phyloP scores from a whole-genome alignment of 2,113 vertebrate species.

The Pteropus alecto region DNA sequence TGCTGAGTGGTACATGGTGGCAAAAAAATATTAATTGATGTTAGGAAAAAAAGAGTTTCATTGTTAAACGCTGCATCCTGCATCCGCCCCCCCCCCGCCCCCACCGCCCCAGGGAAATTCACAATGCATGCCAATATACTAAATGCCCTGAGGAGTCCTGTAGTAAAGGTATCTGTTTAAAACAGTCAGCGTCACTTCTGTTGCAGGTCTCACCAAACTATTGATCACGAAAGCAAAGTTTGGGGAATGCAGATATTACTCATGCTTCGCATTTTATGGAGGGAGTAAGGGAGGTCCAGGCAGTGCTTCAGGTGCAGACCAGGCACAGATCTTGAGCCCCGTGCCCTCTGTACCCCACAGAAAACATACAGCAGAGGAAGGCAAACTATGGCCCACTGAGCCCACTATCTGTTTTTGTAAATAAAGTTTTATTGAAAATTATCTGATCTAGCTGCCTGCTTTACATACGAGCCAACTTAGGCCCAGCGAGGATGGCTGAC shows the following conservation, averaged over 20 bases:
- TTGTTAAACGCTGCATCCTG: not conserved
- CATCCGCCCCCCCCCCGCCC: accelerated
- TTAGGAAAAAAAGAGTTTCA: not conserved
- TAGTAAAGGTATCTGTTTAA: not conserved
- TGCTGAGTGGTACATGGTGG: not conserved
- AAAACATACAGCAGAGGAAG: not conserved
- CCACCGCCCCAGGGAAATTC: not conserved
- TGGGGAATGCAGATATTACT: not conserved
- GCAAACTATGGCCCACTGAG: not conserved
- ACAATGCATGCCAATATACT: not conserved
- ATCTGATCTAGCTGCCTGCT: not conserved
- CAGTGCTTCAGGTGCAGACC: not conserved
- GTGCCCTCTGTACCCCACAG: not conserved
- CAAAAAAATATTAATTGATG: not conserved
- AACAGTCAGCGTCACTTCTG: not conserved
- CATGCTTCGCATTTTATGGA: not conserved
- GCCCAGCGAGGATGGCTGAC: not conserved
- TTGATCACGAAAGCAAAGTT: not conserved
- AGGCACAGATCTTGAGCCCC: not conserved
- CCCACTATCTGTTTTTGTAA: not conserved
- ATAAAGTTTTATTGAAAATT: not conserved
- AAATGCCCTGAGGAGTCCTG: not conserved
- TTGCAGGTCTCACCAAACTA: not conserved
- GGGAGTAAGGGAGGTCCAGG: not conserved
- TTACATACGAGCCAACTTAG: not conserved